Evolutionary conservation across 2,113 vertebrate species (phyloP).

Genomic region (Phalacrocorax carbo): DNA sequence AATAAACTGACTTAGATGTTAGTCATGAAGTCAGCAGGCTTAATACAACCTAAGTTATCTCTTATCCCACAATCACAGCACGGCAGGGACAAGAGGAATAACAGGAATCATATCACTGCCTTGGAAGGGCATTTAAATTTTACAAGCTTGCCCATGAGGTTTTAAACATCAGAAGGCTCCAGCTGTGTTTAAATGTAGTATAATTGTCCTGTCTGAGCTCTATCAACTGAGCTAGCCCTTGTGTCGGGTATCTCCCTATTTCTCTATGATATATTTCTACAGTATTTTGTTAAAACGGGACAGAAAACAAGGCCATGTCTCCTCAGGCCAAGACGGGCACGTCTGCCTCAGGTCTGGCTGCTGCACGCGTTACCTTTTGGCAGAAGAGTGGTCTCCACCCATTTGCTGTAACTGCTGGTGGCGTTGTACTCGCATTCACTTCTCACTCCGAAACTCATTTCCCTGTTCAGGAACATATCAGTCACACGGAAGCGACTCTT

Average conservation of each 20-base stretch:
- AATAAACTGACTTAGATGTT: not conserved
- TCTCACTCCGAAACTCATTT: conserved; percentile 31
- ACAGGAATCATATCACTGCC: accelerated
- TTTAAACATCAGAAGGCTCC: not conserved
- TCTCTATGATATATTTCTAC: accelerated
- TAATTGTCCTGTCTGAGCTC: not conserved
- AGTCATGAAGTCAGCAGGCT: not conserved
- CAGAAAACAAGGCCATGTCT: not conserved
- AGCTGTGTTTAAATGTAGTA: not conserved
- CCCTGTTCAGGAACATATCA: not conserved
- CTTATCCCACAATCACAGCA: not conserved
- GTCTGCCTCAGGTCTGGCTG: accelerated
- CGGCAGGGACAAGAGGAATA: not conserved
- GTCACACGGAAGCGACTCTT: not conserved
- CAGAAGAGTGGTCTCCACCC: conserved; percentile 8
- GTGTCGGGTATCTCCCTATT: not conserved
- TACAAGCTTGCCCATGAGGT: not conserved
- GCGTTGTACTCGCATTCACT: not conserved
- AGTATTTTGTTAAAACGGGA: not conserved
- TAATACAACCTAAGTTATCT: not conserved
- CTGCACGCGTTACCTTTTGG: not conserved
- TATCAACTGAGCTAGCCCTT: not conserved
- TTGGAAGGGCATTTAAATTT: not conserved
- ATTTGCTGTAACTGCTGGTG: not conserved
- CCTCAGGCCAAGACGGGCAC: not conserved